Evolutionary conservation across 2,888 invertebrate species (phyloP).

Genomic region (Andrena minutula): DNA sequence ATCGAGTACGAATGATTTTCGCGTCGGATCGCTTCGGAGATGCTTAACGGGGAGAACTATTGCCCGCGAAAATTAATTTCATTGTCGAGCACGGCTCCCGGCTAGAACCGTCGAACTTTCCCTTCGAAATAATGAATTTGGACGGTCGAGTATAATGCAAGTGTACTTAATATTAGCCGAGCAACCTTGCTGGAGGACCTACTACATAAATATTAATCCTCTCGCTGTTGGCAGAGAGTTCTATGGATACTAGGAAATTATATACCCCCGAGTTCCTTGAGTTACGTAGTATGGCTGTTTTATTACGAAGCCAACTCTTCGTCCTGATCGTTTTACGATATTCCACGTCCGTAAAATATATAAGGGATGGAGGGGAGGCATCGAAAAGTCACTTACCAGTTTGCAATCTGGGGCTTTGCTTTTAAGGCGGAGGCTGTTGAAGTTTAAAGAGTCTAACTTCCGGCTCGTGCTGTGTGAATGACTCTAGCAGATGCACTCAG

Average conservation of each 20-base stretch:
- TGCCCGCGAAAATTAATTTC: no score
- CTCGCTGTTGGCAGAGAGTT: background rate
- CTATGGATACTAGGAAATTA: background rate
- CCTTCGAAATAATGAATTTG: background rate
- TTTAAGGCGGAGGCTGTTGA: no score
- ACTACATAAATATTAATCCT: background rate
- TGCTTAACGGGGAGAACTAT: no score
- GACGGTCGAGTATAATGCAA: background rate
- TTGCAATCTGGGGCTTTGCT: no score
- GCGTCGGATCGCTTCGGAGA: background rate
- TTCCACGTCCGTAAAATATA: background rate
- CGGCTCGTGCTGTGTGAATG: no score
- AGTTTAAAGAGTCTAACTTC: no score
- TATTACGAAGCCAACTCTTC: background rate
- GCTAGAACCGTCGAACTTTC: constrained; percentile 1
- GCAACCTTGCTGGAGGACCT: background rate
- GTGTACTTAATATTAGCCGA: background rate
- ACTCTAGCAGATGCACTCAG: no score
- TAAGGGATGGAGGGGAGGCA: background rate
- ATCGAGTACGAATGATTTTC: background rate
- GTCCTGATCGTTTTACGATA: constrained; percentile 1
- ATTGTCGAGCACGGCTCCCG: background rate
- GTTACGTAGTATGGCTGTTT: background rate
- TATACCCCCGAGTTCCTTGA: background rate
- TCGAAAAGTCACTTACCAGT: no score